Percentiles rank a stretch among this genome's conserved stretches.
Evolutionary conservation across 2,113 vertebrate genomes (phyloP).

Genomic region (Manacus vitellinus): DNA sequence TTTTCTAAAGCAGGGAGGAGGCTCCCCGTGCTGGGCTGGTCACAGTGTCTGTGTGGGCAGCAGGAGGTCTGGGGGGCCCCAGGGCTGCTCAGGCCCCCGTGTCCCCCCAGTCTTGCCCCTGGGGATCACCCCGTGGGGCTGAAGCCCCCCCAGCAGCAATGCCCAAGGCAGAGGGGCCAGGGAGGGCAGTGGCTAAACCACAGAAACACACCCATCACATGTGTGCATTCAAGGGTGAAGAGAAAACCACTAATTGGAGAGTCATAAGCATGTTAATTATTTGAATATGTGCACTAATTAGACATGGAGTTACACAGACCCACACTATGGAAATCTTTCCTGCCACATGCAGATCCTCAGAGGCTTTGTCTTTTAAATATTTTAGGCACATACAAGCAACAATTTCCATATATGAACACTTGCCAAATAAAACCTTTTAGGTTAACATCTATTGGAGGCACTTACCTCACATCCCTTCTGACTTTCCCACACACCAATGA

Average conservation of each 20-base stretch:
- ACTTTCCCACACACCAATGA: not conserved
- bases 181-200: accelerated
- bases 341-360: not conserved
- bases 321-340: not conserved
- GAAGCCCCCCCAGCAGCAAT: not conserved
- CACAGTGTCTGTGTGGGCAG: not conserved
- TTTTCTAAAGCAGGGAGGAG: not conserved
- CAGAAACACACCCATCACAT: accelerated
- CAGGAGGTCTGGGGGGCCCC: not conserved
- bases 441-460: not conserved
- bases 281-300: not conserved
- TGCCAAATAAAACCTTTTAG: not conserved
- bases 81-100: not conserved
- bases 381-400: not conserved
- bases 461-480: not conserved
- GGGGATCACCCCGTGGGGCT: no score
- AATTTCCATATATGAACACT: not conserved
- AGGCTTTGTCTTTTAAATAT: not conserved
- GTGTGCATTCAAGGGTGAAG: not conserved
- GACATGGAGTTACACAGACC: not conserved
- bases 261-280: not conserved
- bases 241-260: not conserved
- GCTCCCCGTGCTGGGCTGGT: not conserved
- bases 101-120: not conserved
- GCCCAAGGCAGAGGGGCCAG: accelerated